Conservation (phyloP, 2,797 vertebrate genomes). For the Sebastes nivosus region DNA sequence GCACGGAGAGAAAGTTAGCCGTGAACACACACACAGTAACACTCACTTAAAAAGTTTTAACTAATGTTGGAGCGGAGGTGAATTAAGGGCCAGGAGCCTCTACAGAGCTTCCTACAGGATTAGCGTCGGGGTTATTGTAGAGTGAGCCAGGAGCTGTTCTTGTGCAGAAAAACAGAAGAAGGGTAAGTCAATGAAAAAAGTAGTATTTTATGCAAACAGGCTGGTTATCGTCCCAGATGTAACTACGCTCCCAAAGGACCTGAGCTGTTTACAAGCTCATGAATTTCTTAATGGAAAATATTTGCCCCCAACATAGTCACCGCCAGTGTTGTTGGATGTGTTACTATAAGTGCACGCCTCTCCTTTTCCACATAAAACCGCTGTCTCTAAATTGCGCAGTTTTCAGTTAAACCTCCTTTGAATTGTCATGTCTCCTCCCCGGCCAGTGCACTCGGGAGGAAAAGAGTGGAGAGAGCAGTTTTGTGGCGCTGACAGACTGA, state of each 20-base stretch:
- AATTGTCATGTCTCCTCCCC: constrained; percentile 35
- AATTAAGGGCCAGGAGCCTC: constrained; percentile 9
- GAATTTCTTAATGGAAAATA: constrained; percentile 83
- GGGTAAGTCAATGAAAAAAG: constrained; percentile 61
- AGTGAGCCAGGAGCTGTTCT: constrained; percentile 46
- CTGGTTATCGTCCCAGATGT: constrained; percentile 67
- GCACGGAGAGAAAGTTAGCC: neutral
- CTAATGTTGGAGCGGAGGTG: constrained; percentile 7
- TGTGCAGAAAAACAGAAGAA: constrained; percentile 31
- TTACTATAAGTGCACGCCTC: constrained; percentile 60
- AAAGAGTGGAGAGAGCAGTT: neutral
- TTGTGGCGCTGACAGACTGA: constrained; percentile 18
- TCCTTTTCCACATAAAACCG: constrained; percentile 82
- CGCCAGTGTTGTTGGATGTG: constrained; percentile 68
- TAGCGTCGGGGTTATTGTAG: constrained; percentile 17
- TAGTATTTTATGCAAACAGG: constrained; percentile 63
- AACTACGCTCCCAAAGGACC: constrained; percentile 70
- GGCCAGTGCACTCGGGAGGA: constrained; percentile 6
- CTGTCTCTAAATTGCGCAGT: constrained; percentile 56
- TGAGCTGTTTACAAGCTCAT: constrained; percentile 79
- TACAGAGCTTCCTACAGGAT: constrained; percentile 17
- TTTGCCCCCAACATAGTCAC: constrained; percentile 77
- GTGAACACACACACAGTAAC: neutral
- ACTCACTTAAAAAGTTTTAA: neutral
- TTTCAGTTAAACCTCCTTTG: constrained; percentile 54